These are phyloP conservation scores for Drosophila kepulauana DNA, from an alignment of 1,140 invertebrate species.

Conservation along the genomic window DNA sequence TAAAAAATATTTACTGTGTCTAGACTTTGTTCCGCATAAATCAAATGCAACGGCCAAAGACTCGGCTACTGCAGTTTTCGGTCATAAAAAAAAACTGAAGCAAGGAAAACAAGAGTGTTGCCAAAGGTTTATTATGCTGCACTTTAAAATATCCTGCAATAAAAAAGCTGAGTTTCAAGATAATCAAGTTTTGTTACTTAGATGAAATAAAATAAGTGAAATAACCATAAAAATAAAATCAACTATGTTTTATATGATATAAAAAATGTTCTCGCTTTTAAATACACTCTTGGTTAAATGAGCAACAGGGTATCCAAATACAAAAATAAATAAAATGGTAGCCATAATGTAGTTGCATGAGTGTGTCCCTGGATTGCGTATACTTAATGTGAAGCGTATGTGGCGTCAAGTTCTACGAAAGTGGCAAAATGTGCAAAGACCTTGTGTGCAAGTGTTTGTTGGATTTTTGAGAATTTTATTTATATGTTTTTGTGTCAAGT, in stretches of 20 bases:
- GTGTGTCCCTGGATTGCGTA: conserved; percentile 40
- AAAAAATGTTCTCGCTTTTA: not conserved
- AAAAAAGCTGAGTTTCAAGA: no score
- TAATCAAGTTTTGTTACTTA: no score
- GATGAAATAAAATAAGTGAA: not conserved
- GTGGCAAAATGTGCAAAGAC: conserved; percentile 36
- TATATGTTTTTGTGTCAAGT: conserved; percentile 37
- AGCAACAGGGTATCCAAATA: conserved; percentile 31
- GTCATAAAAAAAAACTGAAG: conserved; percentile 32
- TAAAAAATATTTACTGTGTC: conserved; percentile 84
- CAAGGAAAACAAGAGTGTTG: conserved; percentile 6
- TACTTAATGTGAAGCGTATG: conserved; percentile 51
- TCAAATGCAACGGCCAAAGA: conserved; percentile 71
- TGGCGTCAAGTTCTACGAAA: conserved; percentile 27
- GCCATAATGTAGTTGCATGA: conserved; percentile 40
- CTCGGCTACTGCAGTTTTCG: conserved; percentile 50
- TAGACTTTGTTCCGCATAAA: conserved; percentile 75
- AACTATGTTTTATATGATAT: not conserved
- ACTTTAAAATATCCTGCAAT: not conserved
- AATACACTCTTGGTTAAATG: not conserved
- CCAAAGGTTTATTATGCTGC: not conserved
- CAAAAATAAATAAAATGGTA: conserved; percentile 52
- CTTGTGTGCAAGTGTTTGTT: conserved; percentile 21
- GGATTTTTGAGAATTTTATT: conserved; percentile 44
- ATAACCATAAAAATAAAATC: not conserved